Base-by-base conservation (phyloP, 2,797 vertebrate species). In the Coluber constrictor region DNA sequence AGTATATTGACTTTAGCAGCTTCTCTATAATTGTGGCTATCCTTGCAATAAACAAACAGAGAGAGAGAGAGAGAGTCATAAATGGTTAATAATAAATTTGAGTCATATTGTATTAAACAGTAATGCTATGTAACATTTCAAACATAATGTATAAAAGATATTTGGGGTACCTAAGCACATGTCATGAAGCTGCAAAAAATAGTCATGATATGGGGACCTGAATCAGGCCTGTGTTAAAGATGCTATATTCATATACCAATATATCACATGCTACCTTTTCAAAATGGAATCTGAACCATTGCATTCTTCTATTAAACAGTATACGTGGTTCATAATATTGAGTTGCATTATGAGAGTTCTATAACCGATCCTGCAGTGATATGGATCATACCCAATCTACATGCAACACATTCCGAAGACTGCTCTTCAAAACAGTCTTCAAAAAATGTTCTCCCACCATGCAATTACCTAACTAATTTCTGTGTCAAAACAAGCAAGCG, bases 1-100 rank as follows among this genome's bases (percentile, higher is more conserved):
- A 43, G 55, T 91, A 27, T 0, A 27, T 60, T 59, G 20, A 88
- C 15, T 91, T 90, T 54, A 66, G 4, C 12, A 4, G 54, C 43
- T 61, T 88, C 9, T 16, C 29, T 4, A 3, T 10, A 90, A 59
- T 32, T 70, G 27, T 60, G 4, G 4, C 8, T 18, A 86, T 18
- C 0, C 56, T 57, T 87, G 54, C 27, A 57, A 56, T 32, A 70
- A 32, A 18, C 15, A 70, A 7, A 32, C 66, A 70, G 6, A 66
- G 0, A 15, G 0, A 66, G 0, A 66, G 5, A n/a, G 12, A 66
- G 29, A 15, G n/a, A n/a, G n/a, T n/a, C 0, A 66, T 15, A 70
- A 2, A 70, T 70, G 66, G 11, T 43, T 60, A 54, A 43, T 59
- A 18, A 29, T 29, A 79, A 29, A 51, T 7, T 20, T 43, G 63